Base-by-base conservation (phyloP, 2,888 invertebrate genomes). In the Candidula unifasciata region DNA sequence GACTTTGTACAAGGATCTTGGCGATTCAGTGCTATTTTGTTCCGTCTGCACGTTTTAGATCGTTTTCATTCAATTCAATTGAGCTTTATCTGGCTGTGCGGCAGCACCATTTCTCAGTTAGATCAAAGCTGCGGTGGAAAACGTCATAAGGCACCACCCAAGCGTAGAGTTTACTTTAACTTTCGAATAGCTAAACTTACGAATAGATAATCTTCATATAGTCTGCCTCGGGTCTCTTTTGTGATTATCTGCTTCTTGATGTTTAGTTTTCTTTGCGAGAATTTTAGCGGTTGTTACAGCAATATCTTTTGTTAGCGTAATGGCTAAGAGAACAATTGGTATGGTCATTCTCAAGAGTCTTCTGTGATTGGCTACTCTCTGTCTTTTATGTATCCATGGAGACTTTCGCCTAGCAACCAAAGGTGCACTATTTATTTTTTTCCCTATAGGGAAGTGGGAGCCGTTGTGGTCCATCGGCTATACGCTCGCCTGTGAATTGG, bases 91-190 rank as follows among this genome's bases (percentile, higher is more conserved):
- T 54, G 74, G 54, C 74, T 21, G 30, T 13, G 30, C 16, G 0
- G 0, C 18, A 54, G 37, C 54, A 74, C 54, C 54, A 30, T 18
- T 30, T 18, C 74, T 73, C n/a, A 18, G 27, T 16, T 30, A 74
- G 74, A 74, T 74, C 74, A 74, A 74, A 74, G 74, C 74, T 30
- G 18, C 44, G 27, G n/a, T 54, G 18, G 30, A 54, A 52, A 3
- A 54, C 74, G 74, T 52, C 74, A 74, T 74, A 74, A 74, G 54
- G 74, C 74, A 74, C 74, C 74, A 74, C 74, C 74, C 74, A 74
- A 54, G 54, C 27, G 16, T 5, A 13, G 13, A 1, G n/a, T 54
- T 74, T 74, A 74, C 74, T 74, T 74, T 44, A 18, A 3, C 33
- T 52, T 6, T 30, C 18, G 54, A 54, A 54, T 30, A 54, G 24